Percentiles rank a stretch among this genome's conserved stretches.
phyloP scores from a whole-genome alignment of 2,113 vertebrate species.

The Corydoras sp. region DNA sequence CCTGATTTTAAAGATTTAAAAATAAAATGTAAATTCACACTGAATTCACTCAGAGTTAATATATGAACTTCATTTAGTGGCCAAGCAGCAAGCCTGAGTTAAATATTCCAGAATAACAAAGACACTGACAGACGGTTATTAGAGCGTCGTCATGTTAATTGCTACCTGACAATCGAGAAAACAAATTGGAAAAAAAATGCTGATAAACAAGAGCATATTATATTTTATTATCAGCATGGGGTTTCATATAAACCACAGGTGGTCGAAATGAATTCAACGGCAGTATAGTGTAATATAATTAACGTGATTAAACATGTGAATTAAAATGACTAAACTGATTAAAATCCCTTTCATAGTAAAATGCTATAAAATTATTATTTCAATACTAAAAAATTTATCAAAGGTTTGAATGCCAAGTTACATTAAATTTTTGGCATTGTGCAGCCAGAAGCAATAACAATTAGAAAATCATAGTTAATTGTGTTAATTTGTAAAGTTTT shows the following conservation, averaged over 20 bases:
- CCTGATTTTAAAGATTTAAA: too few relatives aligned
- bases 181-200: not conserved
- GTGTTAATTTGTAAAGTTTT: too few relatives aligned
- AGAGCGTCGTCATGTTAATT: constrained; percentile 20
- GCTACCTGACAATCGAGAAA: constrained; percentile 22
- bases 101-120: constrained; percentile 1
- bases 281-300: not conserved
- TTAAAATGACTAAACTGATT: not conserved
- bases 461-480: too few relatives aligned
- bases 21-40: too few relatives aligned
- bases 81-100: not conserved
- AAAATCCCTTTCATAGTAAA: too few relatives aligned
- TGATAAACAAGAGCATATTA: constrained; percentile 1
- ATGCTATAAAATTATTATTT: too few relatives aligned
- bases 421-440: too few relatives aligned
- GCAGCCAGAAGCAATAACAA: too few relatives aligned
- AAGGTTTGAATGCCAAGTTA: too few relatives aligned
- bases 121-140: constrained; percentile 24
- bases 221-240: not conserved
- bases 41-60: too few relatives aligned
- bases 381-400: too few relatives aligned
- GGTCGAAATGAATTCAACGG: not conserved
- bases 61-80: not conserved
- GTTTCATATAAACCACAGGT: constrained; percentile 9
- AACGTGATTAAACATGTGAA: not conserved